A percentile compares a stretch with the other conserved stretches of the same genome.
Evolutionary conservation across 1,140 invertebrate species (phyloP).

Genomic region (Listronotus bonariensis): DNA sequence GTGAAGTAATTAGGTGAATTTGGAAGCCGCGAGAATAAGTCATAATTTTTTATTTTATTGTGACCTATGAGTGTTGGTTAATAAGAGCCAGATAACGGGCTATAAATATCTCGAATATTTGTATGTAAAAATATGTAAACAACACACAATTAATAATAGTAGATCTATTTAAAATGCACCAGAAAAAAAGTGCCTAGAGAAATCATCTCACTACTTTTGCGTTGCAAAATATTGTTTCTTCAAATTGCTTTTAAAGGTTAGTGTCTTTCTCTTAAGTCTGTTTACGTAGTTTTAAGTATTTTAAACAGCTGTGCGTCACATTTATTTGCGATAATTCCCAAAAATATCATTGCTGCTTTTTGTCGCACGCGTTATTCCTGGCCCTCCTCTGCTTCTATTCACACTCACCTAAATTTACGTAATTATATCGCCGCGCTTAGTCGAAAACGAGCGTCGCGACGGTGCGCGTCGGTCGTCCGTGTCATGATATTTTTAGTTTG

Average conservation of each 20-base stretch:
- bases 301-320: conserved; percentile 24
- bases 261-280: background rate
- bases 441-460: conserved; percentile 33
- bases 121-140: too few species aligned
- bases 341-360: conserved; percentile 27
- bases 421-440: conserved; percentile 33
- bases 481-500: conserved; percentile 35
- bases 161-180: conserved; percentile 1
- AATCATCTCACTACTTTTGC: conserved; percentile 5
- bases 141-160: too few species aligned
- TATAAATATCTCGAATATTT: background rate
- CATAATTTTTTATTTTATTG: background rate
- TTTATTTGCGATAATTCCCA: conserved; percentile 26
- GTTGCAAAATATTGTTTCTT: conserved; percentile 14
- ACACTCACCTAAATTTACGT: conserved; percentile 38
- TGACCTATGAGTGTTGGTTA: too few species aligned
- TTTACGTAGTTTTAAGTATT: conserved; percentile 17
- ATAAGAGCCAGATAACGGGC: background rate
- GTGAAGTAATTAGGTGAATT: too few species aligned
- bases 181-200: conserved; percentile 4
- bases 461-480: conserved; percentile 25
- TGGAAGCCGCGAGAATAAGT: background rate
- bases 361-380: conserved; percentile 31
- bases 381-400: conserved; percentile 28
- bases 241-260: conserved; percentile 29